Evolutionary conservation across 2,888 invertebrate genomes (phyloP), one percentile per base, ranked within the genome.

Genomic region (Cephus sareptanus): DNA sequence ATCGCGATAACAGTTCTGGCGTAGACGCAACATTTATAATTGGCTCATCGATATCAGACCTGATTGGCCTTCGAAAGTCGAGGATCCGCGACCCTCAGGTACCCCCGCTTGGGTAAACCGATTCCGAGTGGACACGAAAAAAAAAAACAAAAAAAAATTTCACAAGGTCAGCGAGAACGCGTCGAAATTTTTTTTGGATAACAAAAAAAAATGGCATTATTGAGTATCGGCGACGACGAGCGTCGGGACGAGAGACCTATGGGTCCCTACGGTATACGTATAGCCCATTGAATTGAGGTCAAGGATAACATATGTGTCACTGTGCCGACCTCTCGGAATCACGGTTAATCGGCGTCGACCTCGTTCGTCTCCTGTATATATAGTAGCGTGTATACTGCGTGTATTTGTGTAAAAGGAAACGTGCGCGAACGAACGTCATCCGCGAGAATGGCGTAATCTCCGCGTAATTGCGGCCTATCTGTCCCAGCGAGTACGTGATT

Each of bases 121-220:
- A 40, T 40, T 40, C 0, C 23, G 23, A 56, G 23, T 2, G 23
- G 56, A 56, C 15, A 2, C 33, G 33, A 33, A 4, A 4, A 33
- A 33, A 33, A 33, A 33, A 33, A 33, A 33, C 4, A 4, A 1
- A 23, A 56, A 6, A 6, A 23, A 56, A 2, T 23, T 56, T 9
- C 6, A 15, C 40, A 6, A 40, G 40, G 9, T 40, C 15, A 15
- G 33, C 33, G 4, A 33, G 33, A 4, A 15, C 4, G 15, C 13
- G 40, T 4, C 40, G 40, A 15, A 40, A 13, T 40, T 23, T 9
- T 56, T 23, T 9, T 23, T 23, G 12, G 12, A 4, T 33, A 33
- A 1, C 4, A 1, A 13, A 37, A 15, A 0, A 23, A 23, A 0
- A 2, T 40, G 0, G 9, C 15, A 4, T 0, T 15, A 56, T 9